phyloP scores from a whole-genome alignment of 2,888 invertebrate genomes.

The Drosophila sordidula region DNA sequence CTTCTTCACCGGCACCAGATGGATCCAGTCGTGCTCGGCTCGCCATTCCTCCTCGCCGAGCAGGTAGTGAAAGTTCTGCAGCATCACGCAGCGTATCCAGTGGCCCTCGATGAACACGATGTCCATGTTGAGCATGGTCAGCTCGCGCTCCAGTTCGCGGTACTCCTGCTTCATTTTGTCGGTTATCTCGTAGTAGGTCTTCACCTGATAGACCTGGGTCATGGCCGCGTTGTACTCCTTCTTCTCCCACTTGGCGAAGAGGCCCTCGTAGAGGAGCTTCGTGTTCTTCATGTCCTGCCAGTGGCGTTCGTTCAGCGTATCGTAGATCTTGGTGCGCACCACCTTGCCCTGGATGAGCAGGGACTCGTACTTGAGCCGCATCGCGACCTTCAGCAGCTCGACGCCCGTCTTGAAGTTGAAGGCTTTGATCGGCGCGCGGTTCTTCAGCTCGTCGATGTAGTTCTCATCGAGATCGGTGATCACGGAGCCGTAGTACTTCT shows the following conservation, averaged over 20 bases:
- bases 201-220: conserved; percentile 80
- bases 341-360: conserved; percentile 83
- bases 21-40: conserved; percentile 83
- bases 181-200: conserved; percentile 82
- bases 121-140: conserved; percentile 82
- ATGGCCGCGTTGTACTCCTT: conserved; percentile 82
- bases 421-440: conserved; percentile 74
- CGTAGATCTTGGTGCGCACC: conserved; percentile 81
- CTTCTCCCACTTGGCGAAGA: conserved; percentile 84
- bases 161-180: conserved; percentile 74
- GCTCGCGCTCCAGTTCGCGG: conserved; percentile 69
- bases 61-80: conserved; percentile 84
- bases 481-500: conserved; percentile 74
- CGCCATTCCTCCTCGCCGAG: conserved; percentile 84
- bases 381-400: conserved; percentile 76
- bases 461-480: conserved; percentile 84
- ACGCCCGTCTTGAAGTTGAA: conserved; percentile 81
- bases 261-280: conserved; percentile 71
- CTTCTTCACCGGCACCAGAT: conserved; percentile 57
- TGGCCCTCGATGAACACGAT: conserved; percentile 84
- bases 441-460: conserved; percentile 82
- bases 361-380: conserved; percentile 83
- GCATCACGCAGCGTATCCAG: conserved; percentile 82
- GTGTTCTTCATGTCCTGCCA: conserved; percentile 77
- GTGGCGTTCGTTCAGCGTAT: conserved; percentile 79